These are phyloP conservation scores for Epinotia bilunana DNA, from an alignment of 2,888 invertebrate genomes.

Conservation along the genomic window DNA sequence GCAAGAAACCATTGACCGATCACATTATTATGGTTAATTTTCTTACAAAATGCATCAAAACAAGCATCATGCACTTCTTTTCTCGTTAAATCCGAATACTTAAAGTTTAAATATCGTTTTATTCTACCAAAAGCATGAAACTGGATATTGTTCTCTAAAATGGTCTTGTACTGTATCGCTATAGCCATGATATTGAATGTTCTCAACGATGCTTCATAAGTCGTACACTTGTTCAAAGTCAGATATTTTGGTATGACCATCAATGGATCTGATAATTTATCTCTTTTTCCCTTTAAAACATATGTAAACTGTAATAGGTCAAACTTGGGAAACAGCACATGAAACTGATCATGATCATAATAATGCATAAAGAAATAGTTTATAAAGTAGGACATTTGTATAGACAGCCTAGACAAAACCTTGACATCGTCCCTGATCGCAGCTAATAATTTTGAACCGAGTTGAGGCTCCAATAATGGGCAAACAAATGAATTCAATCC, in stretches of 20 bases:
- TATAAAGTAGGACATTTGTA: background rate
- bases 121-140: background rate
- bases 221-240: no score
- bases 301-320: background rate
- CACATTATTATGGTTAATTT: background rate
- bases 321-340: background rate
- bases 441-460: background rate
- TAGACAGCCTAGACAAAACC: background rate
- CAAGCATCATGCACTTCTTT: background rate
- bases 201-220: no score
- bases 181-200: no score
- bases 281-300: background rate
- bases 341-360: background rate
- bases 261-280: background rate
- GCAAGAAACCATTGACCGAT: background rate
- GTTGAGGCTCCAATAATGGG: background rate
- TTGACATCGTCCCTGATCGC: constrained; percentile 8
- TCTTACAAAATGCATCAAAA: background rate
- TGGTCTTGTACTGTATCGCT: background rate
- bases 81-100: background rate
- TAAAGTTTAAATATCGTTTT: background rate
- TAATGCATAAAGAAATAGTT: background rate
- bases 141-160: background rate
- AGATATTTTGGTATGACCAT: no score
- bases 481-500: background rate